Evolutionary conservation across 2,797 vertebrate species (phyloP).

Genomic region (Amphiprion clarkii): DNA sequence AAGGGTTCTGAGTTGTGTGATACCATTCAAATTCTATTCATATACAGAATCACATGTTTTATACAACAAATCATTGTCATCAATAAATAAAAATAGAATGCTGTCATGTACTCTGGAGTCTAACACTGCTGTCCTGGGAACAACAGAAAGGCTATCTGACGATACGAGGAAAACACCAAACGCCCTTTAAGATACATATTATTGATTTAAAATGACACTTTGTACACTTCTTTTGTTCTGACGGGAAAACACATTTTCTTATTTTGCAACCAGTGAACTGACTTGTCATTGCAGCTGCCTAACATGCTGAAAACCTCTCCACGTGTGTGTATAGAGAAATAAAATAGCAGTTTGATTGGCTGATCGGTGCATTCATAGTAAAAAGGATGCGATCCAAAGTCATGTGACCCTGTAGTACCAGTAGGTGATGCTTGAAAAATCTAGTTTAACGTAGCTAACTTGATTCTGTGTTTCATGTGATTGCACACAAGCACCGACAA

Average conservation of each 20-base stretch:
- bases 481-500: conserved; percentile 6
- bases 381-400: conserved; percentile 56
- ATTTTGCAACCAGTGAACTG: conserved; percentile 76
- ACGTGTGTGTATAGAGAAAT: conserved; percentile 34
- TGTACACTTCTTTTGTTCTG: conserved; percentile 82
- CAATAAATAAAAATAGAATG: conserved; percentile 92
- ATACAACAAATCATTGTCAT: conserved; percentile 85
- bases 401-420: conserved; percentile 77
- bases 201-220: conserved; percentile 86
- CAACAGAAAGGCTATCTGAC: conserved; percentile 87
- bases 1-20: conserved; percentile 81
- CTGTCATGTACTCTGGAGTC: conserved; percentile 85
- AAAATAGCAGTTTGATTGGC: conserved; percentile 50
- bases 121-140: conserved; percentile 84
- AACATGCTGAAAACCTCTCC: conserved; percentile 65
- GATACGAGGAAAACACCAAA: conserved; percentile 87
- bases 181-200: conserved; percentile 87
- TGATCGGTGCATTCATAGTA: conserved; percentile 58
- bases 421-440: conserved; percentile 41
- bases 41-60: conserved; percentile 87
- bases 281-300: conserved; percentile 86
- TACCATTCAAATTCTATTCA: conserved; percentile 87
- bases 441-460: background rate
- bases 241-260: conserved; percentile 70
- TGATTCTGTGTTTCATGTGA: conserved; percentile 13